A percentile compares a stretch with the other conserved stretches of the same genome.
phyloP scores from a whole-genome alignment of 2,888 invertebrate species.

The Tigriopus californicus region DNA sequence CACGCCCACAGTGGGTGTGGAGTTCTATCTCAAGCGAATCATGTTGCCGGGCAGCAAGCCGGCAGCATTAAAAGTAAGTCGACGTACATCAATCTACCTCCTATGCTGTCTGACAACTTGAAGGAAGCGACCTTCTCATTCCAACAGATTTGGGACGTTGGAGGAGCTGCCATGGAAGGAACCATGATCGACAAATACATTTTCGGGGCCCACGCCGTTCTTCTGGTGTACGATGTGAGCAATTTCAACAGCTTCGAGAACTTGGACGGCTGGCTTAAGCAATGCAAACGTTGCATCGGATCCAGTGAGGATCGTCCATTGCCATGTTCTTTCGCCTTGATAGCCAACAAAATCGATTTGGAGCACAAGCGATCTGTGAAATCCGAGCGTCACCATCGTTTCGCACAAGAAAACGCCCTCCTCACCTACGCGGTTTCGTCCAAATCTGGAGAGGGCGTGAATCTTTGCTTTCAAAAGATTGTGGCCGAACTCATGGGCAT shows the following conservation, averaged over 20 bases:
- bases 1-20: conserved; percentile 35
- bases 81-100: no score
- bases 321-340: conserved; percentile 16
- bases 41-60: conserved; percentile 38
- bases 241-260: conserved; percentile 58
- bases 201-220: conserved; percentile 49
- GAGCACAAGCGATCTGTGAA: conserved; percentile 20
- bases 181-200: conserved; percentile 56
- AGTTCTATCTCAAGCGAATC: conserved; percentile 47
- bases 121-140: background rate
- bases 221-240: conserved; percentile 67
- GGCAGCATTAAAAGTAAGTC: conserved; percentile 47
- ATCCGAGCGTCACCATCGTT: conserved; percentile 20
- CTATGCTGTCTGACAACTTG: no score
- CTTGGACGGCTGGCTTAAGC: conserved; percentile 46
- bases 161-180: background rate
- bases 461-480: conserved; percentile 26
- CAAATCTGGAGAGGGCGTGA: conserved; percentile 20
- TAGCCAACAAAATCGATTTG: conserved; percentile 20
- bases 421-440: conserved; percentile 19
- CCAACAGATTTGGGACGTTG: background rate
- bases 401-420: conserved; percentile 19
- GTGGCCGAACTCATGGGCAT: conserved; percentile 48
- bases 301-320: conserved; percentile 17
- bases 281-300: background rate